Percentiles rank a stretch among this genome's conserved stretches.
These are phyloP conservation scores for Drosophila varians DNA, from an alignment of 1,140 invertebrate genomes.

Conservation along the genomic window DNA sequence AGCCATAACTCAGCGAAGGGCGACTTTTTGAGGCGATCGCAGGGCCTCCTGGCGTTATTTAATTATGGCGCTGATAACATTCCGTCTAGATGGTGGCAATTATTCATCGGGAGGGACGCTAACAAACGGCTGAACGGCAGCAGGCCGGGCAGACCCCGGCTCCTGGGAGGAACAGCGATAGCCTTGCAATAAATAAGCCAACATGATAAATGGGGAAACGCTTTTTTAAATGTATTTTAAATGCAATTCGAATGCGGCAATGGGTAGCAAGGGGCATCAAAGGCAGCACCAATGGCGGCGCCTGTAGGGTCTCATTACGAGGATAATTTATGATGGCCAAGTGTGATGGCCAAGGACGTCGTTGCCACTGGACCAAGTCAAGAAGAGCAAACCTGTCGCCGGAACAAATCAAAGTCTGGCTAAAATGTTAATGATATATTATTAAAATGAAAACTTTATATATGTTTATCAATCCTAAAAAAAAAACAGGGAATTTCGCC, in stretches of 20 bases:
- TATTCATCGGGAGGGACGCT: slow-evolving; percentile 66
- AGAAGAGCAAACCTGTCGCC: slow-evolving; percentile 33
- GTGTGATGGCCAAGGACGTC: slow-evolving; percentile 62
- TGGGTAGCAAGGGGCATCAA: slow-evolving; percentile 38
- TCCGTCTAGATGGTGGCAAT: slow-evolving; percentile 82
- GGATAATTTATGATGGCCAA: slow-evolving; percentile 75
- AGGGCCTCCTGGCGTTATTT: slow-evolving; percentile 82
- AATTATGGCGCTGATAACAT: slow-evolving; percentile 83
- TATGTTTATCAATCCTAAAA: too few relatives aligned
- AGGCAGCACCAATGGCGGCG: slow-evolving; percentile 42
- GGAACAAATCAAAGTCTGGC: slow-evolving; percentile 24
- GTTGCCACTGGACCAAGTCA: slow-evolving; percentile 32
- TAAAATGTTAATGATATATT: background rate
- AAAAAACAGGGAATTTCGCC: background rate
- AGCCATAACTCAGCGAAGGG: background rate
- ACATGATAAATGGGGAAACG: slow-evolving; percentile 72
- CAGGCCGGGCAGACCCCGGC: slow-evolving; percentile 6
- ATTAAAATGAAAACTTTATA: too few relatives aligned
- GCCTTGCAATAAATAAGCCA: slow-evolving; percentile 76
- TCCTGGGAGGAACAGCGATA: slow-evolving; percentile 14
- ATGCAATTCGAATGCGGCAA: slow-evolving; percentile 74
- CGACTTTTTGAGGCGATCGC: background rate
- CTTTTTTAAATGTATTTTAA: slow-evolving; percentile 81
- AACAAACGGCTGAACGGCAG: slow-evolving; percentile 19
- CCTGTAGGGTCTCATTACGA: slow-evolving; percentile 74